phyloP scores from a whole-genome alignment of 2,797 vertebrate genomes.

The Thripadectes ignobilis region DNA sequence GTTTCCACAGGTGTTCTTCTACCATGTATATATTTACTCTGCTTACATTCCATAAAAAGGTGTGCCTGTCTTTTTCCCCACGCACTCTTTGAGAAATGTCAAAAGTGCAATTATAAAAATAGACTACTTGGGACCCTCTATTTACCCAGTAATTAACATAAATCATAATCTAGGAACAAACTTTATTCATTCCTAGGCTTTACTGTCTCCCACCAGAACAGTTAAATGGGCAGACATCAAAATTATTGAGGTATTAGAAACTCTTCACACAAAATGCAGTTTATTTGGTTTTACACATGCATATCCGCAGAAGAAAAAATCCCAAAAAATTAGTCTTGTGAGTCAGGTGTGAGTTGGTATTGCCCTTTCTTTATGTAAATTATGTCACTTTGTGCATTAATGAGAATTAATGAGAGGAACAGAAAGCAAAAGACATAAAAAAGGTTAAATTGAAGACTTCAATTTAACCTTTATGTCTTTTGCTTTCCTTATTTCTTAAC shows the following conservation, averaged over 20 bases:
- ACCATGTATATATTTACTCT: not conserved
- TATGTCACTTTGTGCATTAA: not conserved
- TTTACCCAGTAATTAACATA: conserved; percentile 27
- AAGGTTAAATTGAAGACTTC: not conserved
- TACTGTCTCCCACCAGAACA: not conserved
- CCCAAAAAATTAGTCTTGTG: not conserved
- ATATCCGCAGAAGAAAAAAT: not conserved
- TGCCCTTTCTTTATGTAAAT: not conserved
- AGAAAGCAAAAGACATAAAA: not conserved
- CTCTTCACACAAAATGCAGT: not conserved
- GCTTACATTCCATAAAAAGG: conserved; percentile 1
- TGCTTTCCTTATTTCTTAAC: not conserved
- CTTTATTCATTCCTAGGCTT: not conserved
- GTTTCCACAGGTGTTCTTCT: not conserved
- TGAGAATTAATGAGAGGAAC: not conserved
- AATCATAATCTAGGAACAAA: not conserved
- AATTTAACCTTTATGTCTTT: too few species aligned
- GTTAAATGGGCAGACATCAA: not conserved
- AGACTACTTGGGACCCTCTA: not conserved
- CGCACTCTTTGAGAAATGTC: conserved; percentile 2
- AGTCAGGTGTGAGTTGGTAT: not conserved
- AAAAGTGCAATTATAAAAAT: conserved; percentile 8
- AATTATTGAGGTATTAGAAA: not conserved
- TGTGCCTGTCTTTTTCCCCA: not conserved
- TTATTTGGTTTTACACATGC: not conserved